Percentiles rank a stretch among this genome's conserved stretches.
phyloP scores from a whole-genome alignment of 2,888 invertebrate species.

The Margaritifera margaritifera region DNA sequence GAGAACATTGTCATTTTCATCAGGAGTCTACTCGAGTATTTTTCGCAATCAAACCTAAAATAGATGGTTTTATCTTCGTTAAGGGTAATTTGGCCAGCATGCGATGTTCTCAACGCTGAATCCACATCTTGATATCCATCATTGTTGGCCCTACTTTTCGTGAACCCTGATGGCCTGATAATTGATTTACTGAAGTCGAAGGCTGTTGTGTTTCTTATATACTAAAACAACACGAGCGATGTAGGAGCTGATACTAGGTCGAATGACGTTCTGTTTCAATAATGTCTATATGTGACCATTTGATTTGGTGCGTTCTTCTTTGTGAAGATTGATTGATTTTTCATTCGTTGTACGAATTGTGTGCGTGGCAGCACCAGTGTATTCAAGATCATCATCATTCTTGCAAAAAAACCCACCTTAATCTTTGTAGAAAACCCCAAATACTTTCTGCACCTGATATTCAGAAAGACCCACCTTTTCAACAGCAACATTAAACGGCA shows the following conservation, averaged over 20 bases:
- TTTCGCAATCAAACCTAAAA: conserved; percentile 26
- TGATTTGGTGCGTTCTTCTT: too few relatives aligned
- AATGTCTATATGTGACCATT: conserved; percentile 3
- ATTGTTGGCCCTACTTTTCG: too few relatives aligned
- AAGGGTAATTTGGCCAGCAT: conserved; percentile 12
- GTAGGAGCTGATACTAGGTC: conserved; percentile 11
- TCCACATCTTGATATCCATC: conserved; percentile 2
- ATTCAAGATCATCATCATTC: conserved; percentile 13
- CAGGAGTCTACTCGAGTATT: conserved; percentile 25
- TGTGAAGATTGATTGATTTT: too few relatives aligned
- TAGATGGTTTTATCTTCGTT: conserved; percentile 10
- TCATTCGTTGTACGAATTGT: too few relatives aligned
- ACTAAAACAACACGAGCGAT: conserved; percentile 8
- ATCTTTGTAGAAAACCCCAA: conserved; percentile 6
- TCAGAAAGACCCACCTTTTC: too few relatives aligned
- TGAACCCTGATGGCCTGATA: background rate
- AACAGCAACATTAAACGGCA: too few relatives aligned
- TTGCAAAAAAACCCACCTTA: conserved; percentile 9
- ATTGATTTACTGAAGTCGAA: too few relatives aligned
- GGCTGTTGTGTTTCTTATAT: conserved; percentile 4
- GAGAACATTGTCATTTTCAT: conserved; percentile 30
- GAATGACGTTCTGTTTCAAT: conserved; percentile 7
- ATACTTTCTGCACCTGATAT: conserved; percentile 3
- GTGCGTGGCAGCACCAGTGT: conserved; percentile 2
- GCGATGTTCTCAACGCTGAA: conserved; percentile 2